A percentile compares a stretch with the other conserved stretches of the same genome.
Evolutionary conservation across 64 coral and sea anemone species (phyloP).

Genomic region (Stylophora pistillata): DNA sequence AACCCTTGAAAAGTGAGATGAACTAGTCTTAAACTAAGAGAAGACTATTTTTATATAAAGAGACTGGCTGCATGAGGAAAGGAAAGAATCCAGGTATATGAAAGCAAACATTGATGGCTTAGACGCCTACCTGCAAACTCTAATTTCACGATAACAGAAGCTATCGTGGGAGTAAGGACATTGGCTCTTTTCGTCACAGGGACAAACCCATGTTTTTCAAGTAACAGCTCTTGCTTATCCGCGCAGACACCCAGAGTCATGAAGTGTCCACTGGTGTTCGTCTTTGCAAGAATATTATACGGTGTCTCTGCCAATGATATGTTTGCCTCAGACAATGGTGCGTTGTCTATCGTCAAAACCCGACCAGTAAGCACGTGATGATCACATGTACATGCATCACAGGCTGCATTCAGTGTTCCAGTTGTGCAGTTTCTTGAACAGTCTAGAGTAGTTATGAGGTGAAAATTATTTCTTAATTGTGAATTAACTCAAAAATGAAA

Average conservation of each 20-base stretch:
- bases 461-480: background rate
- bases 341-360: background rate
- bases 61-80: too few species aligned
- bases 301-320: slow-evolving; percentile 36
- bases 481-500: too few species aligned
- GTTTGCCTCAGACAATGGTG: background rate
- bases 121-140: background rate
- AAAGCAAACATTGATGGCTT: too few species aligned
- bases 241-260: slow-evolving; percentile 13
- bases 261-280: slow-evolving; percentile 24
- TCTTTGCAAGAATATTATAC: slow-evolving; percentile 9
- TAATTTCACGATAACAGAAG: background rate
- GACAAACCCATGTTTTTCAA: slow-evolving; percentile 8
- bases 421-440: slow-evolving; percentile 7
- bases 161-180: background rate
- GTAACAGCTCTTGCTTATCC: background rate
- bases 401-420: slow-evolving; percentile 35
- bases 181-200: background rate
- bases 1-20: too few species aligned
- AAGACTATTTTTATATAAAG: too few species aligned
- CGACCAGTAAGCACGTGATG: slow-evolving; percentile 10
- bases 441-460: background rate
- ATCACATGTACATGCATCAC: slow-evolving; percentile 35
- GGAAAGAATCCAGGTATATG: too few species aligned
- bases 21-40: too few species aligned